Evolutionary conservation across 2,113 vertebrate genomes (phyloP), one percentile per base, ranked within the genome.

Genomic region (Burhinus bistriatus): DNA sequence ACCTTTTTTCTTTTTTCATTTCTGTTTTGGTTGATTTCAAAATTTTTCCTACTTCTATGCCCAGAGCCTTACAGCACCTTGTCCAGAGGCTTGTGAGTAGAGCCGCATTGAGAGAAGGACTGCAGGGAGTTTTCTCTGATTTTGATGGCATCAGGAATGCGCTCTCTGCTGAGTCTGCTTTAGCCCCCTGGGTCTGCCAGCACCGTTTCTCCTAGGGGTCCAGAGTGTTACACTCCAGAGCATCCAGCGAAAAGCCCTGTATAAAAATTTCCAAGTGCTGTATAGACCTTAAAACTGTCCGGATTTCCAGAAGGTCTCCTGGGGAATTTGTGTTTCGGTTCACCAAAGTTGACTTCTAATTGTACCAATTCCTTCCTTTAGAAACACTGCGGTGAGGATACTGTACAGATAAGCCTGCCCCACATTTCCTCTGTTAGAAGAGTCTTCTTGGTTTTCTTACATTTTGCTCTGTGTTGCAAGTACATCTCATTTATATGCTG

Each of bases 401-500:
- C n/a, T 77, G 40, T 8, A 21, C n/a, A 71, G 61, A n/a, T 55
- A 78, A 84, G n/a, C 16, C 29, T 78, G 29, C 9, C 19, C 15
- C 16, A 64, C n/a, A 47, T 92, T 87, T 68, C 38, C 59, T 57
- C n/a, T 64, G 7, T 21, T 75, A 59, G 51, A 61, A 82, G 13
- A 80, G 16, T 18, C 36, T 55, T 88, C 44, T 44, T 92, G 29
- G 15, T 95, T 83, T 75, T 44, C 47, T 64, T 68, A 20, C 6
- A 19, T n/a, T 92, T 78, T 91, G 20, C 36, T 92, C 49, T 42
- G 17, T 70, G 57, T 44, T 71, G 59, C 86, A 97, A 93, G 89
- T 55, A 42, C 38, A 64, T n/a, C 88, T 94, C 55, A 87, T 97
- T 95, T 66, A 59, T 88, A 92, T 92, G 79, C 83, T 36, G 12